Base-by-base conservation (phyloP, 2,113 vertebrate species). In the Pelusios castaneus region DNA sequence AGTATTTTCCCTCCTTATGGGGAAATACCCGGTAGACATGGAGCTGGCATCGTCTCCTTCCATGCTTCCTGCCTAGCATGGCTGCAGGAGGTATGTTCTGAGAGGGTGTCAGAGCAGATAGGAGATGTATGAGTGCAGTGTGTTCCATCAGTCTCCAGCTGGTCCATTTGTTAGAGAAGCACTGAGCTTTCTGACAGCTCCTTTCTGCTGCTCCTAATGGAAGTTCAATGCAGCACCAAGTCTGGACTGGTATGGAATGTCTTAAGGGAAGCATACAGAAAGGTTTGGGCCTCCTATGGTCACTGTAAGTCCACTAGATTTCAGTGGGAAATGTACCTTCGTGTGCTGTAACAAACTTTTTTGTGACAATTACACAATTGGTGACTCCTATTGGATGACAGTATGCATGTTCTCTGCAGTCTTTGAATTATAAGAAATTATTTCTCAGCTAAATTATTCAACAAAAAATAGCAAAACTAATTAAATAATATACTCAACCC, bases 391-490 rank as follows among this genome's bases (percentile, higher is more conserved):
- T 58, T 58, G 56, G 56, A 27, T 49, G 27, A 58, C 82, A 51
- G 51, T 84, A 38, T 79, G 91, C 91, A 92, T 78, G 81, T 92
- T 93, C 81, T 91, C 92, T 86, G 83, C 55, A 29, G 86, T 45
- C 31, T 93, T 47, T 85, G 83, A 94, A 95, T 88, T 21, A 91
- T 87, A 91, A 96, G 91, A 91, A 51, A 58, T 0, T 0, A 82
- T 91, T 95, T 94, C 78, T 93, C 81, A 89, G 67, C 88, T 86
- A 67, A 75, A 85, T 92, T 88, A 89, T 88, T 95, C 89, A 86
- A 83, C n/a, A 95, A 95, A 96, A 95, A 78, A 92, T 87, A 58
- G 56, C 27, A 58, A 58, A 29, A 58, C 90, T 82, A 91, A 88
- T 75, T 91, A 88, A 89, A 38, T 12, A 78, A 96, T 94, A 90